Base-by-base conservation (phyloP, 2,113 vertebrate genomes). In the Upupa epops region DNA sequence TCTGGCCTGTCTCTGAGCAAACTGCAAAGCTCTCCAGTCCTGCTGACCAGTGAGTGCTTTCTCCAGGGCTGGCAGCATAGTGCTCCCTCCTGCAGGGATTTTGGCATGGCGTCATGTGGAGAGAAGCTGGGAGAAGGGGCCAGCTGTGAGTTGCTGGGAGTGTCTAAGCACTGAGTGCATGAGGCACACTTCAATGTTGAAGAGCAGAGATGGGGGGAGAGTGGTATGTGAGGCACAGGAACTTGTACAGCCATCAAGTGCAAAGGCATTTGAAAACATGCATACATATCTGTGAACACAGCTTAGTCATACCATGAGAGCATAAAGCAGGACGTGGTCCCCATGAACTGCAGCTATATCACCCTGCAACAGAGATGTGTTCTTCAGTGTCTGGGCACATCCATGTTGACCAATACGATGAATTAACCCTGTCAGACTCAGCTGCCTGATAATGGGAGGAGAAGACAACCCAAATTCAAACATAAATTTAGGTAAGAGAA, bases 41-140 rank as follows among this genome's bases (percentile, higher is more conserved):
- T 4, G 0, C 15, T 3, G 1, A 32, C 16, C 66, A 36, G 13
- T 31, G 19, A 49, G 45, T 11, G 24, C 49, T 59, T 54, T 37
- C 51, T 70, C 8, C 22, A 42, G 36, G 0, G 0, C 10, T 16
- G 17, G 31, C 1, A 0, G 9, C 0, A 0, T 17, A 32, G 7
- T 13, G 26, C 7, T 72, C 31, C 26, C 8, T 59, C 22, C 66
- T 11, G 17, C 26, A 56, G 20, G 18, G 37, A 36, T 37, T 63
- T 49, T 16, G 15, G 21, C 21, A 46, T 0, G 0, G 9, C 28
- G 36, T 45, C 36, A 71, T 17, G 37, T 0, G 0, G 22, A 65
- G 16, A 76, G 69, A 52, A 78, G 40, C 19, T 21, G 25, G 20
- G 16, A 45, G 17, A 68, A 37, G 11, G 5, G 54, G 26, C 15